Evolutionary conservation across 2,888 invertebrate genomes (phyloP), one percentile per base, ranked within the genome.

Genomic region (Archips xylosteana): DNA sequence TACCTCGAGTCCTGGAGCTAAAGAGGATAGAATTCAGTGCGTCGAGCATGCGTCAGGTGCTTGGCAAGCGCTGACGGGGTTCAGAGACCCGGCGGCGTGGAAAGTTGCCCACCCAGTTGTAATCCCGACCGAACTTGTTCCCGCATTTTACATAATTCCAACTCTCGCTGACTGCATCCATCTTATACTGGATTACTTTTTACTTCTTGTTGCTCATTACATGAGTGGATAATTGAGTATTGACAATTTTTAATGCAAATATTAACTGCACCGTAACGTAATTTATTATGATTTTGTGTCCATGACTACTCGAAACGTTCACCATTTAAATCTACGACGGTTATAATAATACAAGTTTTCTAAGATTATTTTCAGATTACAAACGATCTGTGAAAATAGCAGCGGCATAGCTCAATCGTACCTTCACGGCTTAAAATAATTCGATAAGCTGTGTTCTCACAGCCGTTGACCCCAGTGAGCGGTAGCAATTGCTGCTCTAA

Each of bases 61-160:
- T 51, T 45, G 62, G 34, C 39, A 49, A 57, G 66, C 45, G 59
- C 62, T 23, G 49, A 39, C 60, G 65, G 83, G 74, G 85, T 84
- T 84, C 86, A 86, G 80, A 78, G 84, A 84, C 85, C 83, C 78
- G 76, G 75, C 81, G 78, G 78, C 61, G 78, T 87, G 88, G 89
- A 91, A 91, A 92, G 80, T 80, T 79, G 76, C 80, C 90, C 91
- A 90, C 91, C 91, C 88, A 90, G 85, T 86, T 90, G 81, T 80
- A 78, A 80, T 78, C 81, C 78, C 65, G 75, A 78, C 75, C 76
- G 78, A 81, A 82, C 82, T 79, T 70, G 83, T 84, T 84, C 78
- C 77, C 68, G 80, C 75, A 77, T 78, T 83, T 86, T 87, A 85
- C 84, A 85, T 87, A 87, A 87, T 80, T 79, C 80, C 80, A 78